phyloP scores from a whole-genome alignment of 37 sponge, comb jelly and placozoan genomes.

The Axinella damicornis region DNA sequence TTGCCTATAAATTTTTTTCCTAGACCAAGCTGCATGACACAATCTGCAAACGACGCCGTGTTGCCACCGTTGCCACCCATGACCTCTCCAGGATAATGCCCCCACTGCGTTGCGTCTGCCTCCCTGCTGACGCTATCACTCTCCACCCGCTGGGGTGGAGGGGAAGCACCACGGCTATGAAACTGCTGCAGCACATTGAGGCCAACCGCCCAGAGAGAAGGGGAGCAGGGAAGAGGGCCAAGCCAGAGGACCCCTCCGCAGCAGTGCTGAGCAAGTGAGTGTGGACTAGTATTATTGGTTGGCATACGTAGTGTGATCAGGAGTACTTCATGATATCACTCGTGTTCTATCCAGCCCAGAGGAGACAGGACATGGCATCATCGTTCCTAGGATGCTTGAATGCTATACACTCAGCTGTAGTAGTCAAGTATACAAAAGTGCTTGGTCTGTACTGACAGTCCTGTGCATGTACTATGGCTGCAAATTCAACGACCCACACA shows the following conservation, averaged over 20 bases:
- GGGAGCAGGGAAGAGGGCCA: conserved; percentile 32
- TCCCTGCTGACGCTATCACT: conserved; percentile 43
- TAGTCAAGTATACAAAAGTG: too few species aligned
- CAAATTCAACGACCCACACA: too few species aligned
- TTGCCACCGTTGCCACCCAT: conserved; percentile 94
- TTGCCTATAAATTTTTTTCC: neutral
- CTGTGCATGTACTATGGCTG: too few species aligned
- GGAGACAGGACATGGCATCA: too few species aligned
- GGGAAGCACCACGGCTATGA: conserved; percentile 32
- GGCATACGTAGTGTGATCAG: neutral
- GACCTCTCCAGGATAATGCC: conserved; percentile 62
- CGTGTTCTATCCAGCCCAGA: too few species aligned
- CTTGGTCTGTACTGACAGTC: too few species aligned
- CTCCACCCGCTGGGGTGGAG: conserved; percentile 77
- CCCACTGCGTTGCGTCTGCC: conserved; percentile 65
- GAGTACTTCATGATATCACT: neutral
- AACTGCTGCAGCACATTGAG: conserved; percentile 72
- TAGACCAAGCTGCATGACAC: conserved; percentile 90
- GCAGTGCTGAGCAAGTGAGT: conserved; percentile 83
- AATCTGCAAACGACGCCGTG: conserved; percentile 77
- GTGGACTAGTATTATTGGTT: too few species aligned
- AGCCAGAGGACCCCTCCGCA: conserved; percentile 47
- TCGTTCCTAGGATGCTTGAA: too few species aligned
- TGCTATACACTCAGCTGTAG: too few species aligned
- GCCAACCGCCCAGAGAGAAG: conserved; percentile 56